Conservation (phyloP, 1,140 invertebrate genomes). For the Atta texana region DNA sequence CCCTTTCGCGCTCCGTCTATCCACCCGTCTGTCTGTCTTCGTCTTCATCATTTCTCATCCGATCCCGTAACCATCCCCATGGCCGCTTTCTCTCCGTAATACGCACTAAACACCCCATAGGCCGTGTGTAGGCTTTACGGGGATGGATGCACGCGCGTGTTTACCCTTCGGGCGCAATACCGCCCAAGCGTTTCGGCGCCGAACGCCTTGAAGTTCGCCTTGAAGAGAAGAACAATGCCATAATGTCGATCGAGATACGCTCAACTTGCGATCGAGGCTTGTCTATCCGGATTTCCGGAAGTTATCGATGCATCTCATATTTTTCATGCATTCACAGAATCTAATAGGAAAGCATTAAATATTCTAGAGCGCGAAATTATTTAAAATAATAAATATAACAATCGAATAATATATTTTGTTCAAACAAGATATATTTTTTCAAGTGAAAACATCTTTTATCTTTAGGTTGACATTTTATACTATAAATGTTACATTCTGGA, state of each 20-base stretch:
- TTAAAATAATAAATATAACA: neutral
- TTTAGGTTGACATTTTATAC: neutral
- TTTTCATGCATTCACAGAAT: neutral
- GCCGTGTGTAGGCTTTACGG: constrained; percentile 74
- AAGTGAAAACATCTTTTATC: neutral
- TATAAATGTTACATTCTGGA: neutral
- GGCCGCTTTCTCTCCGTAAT: constrained; percentile 79
- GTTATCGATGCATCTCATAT: constrained; percentile 9
- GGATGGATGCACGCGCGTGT: constrained; percentile 74
- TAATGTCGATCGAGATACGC: constrained; percentile 41
- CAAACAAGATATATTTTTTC: neutral
- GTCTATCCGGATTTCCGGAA: neutral
- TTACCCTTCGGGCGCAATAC: constrained; percentile 67
- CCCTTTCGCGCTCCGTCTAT: constrained; percentile 57
- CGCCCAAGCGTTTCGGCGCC: constrained; percentile 56
- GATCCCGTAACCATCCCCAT: constrained; percentile 66
- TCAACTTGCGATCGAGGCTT: constrained; percentile 24
- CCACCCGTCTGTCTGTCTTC: constrained; percentile 49
- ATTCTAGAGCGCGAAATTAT: neutral
- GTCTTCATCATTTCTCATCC: constrained; percentile 61
- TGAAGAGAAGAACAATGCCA: constrained; percentile 36
- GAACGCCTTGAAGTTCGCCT: constrained; percentile 38
- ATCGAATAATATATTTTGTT: neutral
- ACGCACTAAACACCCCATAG: constrained; percentile 83
- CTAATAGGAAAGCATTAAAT: constrained; percentile 15